A percentile compares a stretch with the other conserved stretches of the same genome.
These are phyloP conservation scores for Hirtodrosophila confusa DNA, from an alignment of 2,888 invertebrate genomes.

Conservation along the genomic window DNA sequence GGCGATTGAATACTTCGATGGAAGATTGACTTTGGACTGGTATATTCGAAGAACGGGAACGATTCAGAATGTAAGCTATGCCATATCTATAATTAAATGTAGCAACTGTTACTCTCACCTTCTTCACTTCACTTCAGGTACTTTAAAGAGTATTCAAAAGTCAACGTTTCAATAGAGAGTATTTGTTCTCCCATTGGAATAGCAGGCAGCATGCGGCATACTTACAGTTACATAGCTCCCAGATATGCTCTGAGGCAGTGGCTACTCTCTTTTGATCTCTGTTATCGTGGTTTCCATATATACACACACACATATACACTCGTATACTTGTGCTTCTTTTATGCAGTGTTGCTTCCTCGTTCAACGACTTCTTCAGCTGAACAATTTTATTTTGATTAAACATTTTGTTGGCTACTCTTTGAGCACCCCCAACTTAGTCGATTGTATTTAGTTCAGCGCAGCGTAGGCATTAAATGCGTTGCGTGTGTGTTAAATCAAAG, in stretches of 20 bases:
- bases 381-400: constrained; percentile 60
- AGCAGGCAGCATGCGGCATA: constrained; percentile 9
- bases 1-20: no score
- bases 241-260: constrained; percentile 14
- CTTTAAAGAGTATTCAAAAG: constrained; percentile 9
- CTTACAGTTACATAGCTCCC: constrained; percentile 40
- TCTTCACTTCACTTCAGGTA: no score
- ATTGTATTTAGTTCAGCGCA: constrained; percentile 25
- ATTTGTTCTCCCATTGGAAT: constrained; percentile 24
- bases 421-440: constrained; percentile 43
- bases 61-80: no score
- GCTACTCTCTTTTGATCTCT: constrained; percentile 44
- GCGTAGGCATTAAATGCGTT: constrained; percentile 31
- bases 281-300: constrained; percentile 35
- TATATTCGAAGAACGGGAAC: no score
- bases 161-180: not conserved
- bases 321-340: constrained; percentile 17
- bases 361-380: constrained; percentile 63
- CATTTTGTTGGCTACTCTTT: constrained; percentile 41
- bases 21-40: no score
- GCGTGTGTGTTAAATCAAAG: constrained; percentile 27
- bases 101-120: no score
- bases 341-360: constrained; percentile 35
- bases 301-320: no score
- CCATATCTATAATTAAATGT: no score